Evolutionary conservation across 2,888 invertebrate genomes (phyloP), one percentile per base, ranked within the genome.

Genomic region (Euzetes globulus): DNA sequence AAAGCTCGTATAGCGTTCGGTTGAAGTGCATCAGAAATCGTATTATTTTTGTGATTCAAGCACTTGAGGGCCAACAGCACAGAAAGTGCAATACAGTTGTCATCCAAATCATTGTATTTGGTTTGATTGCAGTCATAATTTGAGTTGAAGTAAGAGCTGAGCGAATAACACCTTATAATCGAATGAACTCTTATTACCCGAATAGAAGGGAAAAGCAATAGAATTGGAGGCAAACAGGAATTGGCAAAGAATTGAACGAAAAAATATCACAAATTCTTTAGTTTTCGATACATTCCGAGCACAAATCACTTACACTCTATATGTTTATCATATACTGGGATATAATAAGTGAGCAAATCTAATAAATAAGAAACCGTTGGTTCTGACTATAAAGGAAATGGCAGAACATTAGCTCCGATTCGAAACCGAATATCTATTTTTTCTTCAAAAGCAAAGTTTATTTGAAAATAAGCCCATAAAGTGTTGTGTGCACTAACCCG

Each of bases 311-410:
- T 25, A 25, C 63, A 63, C 63, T 45, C 45, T 45, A 29, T 60
- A 60, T 68, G 68, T 68, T n/a, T 68, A 41, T 68, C 13, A 41
- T 68, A 68, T 68, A 68, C 45, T 15, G 68, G 33, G 37, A 41
- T 68, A 68, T 68, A 68, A 68, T 68, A 68, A 45, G 68, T 45
- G 68, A 68, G 41, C 22, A 68, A 68, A 68, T 68, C 41, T 68
- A 41, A 68, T 68, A 68, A 68, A 68, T 68, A 68, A 68, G 68
- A 11, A 15, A 22, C 15, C 68, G n/a, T 22, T 45, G 7, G 9
- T 5, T 22, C 45, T 45, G 33, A 63, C 63, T 68, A 68, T 68
- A 68, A 68, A 68, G 68, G 68, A 68, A 68, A 68, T 45, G 68
- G 45, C 63, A 33, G 63, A 33, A 63, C 63, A 63, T 63, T 63